Evolutionary conservation across 2,113 vertebrate species (phyloP).

Genomic region (Seriola aureovittata): DNA sequence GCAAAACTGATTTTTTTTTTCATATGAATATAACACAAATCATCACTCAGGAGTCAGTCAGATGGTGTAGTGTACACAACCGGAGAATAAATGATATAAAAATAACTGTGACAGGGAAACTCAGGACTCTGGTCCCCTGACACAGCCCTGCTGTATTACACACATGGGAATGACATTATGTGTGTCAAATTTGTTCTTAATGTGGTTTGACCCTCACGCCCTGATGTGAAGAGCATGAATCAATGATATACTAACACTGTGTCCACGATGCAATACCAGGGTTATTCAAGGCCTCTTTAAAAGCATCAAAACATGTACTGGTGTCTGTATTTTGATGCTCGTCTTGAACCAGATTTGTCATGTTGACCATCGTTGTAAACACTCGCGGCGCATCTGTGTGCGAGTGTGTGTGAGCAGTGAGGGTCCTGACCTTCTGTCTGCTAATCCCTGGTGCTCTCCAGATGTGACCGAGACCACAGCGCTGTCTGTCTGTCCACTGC

Average conservation of each 20-base stretch:
- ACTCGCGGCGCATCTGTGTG: neutral
- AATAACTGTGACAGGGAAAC: neutral
- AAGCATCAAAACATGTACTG: slow-evolving; percentile 32
- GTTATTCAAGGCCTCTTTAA: neutral
- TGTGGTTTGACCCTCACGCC: neutral
- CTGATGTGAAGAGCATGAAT: neutral
- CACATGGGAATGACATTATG: neutral
- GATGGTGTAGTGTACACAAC: too few species aligned
- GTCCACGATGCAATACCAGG: neutral
- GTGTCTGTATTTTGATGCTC: neutral
- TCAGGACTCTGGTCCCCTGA: neutral
- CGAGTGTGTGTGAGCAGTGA: slow-evolving; percentile 6
- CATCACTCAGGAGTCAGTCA: too few species aligned
- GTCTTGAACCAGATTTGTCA: slow-evolving; percentile 6
- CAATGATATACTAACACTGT: neutral
- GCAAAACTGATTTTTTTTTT: too few species aligned
- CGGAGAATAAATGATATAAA: too few species aligned
- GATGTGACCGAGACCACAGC: slow-evolving; percentile 19
- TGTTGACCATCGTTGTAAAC: slow-evolving; percentile 34
- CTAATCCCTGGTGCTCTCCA: slow-evolving; percentile 50
- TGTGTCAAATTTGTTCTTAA: neutral
- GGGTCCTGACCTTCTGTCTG: slow-evolving; percentile 32
- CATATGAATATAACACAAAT: too few species aligned
- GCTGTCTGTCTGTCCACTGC: slow-evolving; percentile 25
- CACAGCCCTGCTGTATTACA: neutral